Evolutionary conservation across 2,113 vertebrate species (phyloP).

Genomic region (Lethenteron camtschaticum): DNA sequence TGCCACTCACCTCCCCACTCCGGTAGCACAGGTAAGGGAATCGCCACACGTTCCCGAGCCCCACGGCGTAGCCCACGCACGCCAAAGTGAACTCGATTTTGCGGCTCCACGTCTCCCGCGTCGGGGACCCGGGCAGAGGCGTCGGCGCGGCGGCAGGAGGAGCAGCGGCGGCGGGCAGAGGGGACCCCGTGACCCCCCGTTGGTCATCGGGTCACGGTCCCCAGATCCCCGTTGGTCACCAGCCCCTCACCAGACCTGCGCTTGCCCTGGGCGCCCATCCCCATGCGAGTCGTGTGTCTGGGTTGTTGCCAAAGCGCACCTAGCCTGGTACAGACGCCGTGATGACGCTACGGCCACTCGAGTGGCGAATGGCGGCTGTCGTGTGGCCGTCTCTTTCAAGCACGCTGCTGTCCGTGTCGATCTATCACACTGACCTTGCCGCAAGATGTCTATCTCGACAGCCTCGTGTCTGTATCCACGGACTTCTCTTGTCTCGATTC

Average conservation of each 20-base stretch:
- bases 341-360: too few relatives aligned
- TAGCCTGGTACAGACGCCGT: too few relatives aligned
- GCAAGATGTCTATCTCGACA: background rate
- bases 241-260: background rate
- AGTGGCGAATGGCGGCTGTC: too few relatives aligned
- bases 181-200: background rate
- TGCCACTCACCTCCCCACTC: conserved; percentile 29
- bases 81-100: conserved; percentile 29
- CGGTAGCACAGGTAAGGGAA: conserved; percentile 34
- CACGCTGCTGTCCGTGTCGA: background rate
- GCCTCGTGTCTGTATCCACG: background rate
- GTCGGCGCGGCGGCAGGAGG: conserved; percentile 11
- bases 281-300: background rate
- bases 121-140: too few relatives aligned
- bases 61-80: conserved; percentile 28
- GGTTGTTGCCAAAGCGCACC: too few relatives aligned
- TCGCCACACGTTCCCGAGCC: conserved; percentile 32
- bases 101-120: conserved; percentile 19
- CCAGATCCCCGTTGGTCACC: background rate
- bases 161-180: background rate
- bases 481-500: background rate
- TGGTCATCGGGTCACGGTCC: background rate
- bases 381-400: background rate
- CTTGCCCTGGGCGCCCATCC: background rate
- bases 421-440: background rate